Evolutionary conservation across 2,797 vertebrate species (phyloP).

Genomic region (Heliangelus exortis): DNA sequence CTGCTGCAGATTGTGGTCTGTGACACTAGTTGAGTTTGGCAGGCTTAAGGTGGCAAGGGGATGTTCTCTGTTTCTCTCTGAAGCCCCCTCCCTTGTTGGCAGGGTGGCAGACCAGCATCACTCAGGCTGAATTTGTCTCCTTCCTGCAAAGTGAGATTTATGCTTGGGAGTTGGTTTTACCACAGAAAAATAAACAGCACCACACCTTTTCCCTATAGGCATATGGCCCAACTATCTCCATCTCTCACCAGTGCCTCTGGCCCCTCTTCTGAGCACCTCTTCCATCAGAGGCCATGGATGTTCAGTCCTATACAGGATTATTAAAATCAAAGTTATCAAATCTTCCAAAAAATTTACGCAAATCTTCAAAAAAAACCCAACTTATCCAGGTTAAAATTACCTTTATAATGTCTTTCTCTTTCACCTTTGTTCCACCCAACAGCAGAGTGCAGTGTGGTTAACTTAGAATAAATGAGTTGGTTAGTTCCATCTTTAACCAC

Average conservation of each 20-base stretch:
- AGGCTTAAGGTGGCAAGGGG: neutral
- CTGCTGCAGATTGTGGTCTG: neutral
- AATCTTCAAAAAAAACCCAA: neutral
- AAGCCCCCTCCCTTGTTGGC: neutral
- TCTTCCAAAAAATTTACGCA: neutral
- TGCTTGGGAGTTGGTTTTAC: neutral
- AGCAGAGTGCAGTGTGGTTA: neutral
- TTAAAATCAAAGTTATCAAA: neutral
- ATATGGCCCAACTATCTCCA: neutral
- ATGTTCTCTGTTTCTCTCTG: neutral
- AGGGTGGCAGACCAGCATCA: neutral
- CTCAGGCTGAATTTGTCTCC: neutral
- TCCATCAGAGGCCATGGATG: rapidly evolving
- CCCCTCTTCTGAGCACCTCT: neutral
- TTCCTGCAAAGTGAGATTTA: neutral
- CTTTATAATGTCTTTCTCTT: neutral
- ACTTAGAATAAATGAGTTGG: neutral
- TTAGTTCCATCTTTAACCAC: neutral
- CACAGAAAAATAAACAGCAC: neutral
- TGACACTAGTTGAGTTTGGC: neutral
- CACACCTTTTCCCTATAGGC: neutral
- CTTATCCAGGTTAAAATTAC: neutral
- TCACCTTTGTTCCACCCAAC: neutral
- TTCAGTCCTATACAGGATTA: too few species aligned
- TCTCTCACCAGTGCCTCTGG: neutral